Conservation (phyloP, 2,113 vertebrate genomes). For the Gadus macrocephalus region DNA sequence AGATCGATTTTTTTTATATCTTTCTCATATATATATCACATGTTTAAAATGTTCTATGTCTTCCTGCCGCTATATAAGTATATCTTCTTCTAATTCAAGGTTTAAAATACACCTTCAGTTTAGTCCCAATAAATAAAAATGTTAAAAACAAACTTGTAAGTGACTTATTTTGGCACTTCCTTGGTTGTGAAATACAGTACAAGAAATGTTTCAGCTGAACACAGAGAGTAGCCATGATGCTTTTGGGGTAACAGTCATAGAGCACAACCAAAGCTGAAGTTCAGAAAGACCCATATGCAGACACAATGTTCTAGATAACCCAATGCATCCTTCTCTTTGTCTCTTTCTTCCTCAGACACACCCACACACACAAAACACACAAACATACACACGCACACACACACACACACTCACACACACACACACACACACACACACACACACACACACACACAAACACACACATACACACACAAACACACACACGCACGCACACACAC, state of each 20-base stretch:
- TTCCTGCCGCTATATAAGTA: constrained; percentile 47
- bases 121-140: constrained; percentile 57
- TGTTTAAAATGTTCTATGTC: constrained; percentile 48
- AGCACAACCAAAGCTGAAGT: constrained; percentile 22
- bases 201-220: constrained; percentile 34
- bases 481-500: neutral
- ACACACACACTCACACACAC: constrained; percentile 9
- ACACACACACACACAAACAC: constrained; percentile 14
- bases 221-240: constrained; percentile 15
- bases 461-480: constrained; percentile 3
- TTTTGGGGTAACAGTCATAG: constrained; percentile 21
- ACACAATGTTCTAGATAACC: constrained; percentile 28
- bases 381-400: constrained; percentile 17
- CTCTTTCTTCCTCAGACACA: constrained; percentile 9
- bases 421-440: constrained; percentile 16
- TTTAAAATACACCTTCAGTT: constrained; percentile 45
- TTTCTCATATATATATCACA: constrained; percentile 57
- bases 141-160: constrained; percentile 14
- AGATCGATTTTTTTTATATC: constrained; percentile 56
- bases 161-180: constrained; percentile 52
- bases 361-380: neutral
- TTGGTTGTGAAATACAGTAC: constrained; percentile 38
- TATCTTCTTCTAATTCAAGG: constrained; percentile 44
- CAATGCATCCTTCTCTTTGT: neutral
- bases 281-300: constrained; percentile 7